Conservation (phyloP, 2,797 vertebrate genomes). For the Lithobates sylvaticus region DNA sequence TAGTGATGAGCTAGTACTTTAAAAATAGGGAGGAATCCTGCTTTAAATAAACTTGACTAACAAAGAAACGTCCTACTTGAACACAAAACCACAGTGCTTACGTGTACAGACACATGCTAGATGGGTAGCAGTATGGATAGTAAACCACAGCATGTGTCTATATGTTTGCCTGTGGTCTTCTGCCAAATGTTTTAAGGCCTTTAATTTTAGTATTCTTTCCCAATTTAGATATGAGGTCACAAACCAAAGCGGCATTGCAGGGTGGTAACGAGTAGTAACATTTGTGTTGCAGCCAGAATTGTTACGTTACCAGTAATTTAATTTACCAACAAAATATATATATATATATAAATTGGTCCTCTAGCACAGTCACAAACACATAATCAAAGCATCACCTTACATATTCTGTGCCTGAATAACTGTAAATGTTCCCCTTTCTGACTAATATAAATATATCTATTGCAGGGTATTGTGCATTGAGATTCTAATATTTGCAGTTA, state of each 20-base stretch:
- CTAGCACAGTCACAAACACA: too few species aligned
- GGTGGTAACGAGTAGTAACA: neutral
- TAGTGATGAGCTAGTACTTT: too few species aligned
- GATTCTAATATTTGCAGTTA: too few species aligned
- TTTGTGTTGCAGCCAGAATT: slow-evolving; percentile 7
- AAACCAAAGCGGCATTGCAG: slow-evolving; percentile 33
- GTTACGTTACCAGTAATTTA: neutral
- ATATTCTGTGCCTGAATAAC: neutral
- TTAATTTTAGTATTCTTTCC: slow-evolving; percentile 47
- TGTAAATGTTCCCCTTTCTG: neutral
- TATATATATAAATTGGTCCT: too few species aligned
- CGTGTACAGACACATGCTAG: slow-evolving; percentile 1
- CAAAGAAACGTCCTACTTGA: neutral
- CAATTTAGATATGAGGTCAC: slow-evolving; percentile 35
- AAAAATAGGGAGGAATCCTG: neutral
- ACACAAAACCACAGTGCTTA: slow-evolving; percentile 3
- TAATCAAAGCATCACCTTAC: neutral
- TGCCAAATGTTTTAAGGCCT: slow-evolving; percentile 40
- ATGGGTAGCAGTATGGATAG: slow-evolving; percentile 16
- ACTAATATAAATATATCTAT: too few species aligned
- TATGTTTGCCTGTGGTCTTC: slow-evolving; percentile 23
- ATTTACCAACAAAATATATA: neutral
- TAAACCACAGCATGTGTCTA: slow-evolving; percentile 42
- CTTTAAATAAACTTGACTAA: neutral
- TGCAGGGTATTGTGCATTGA: too few species aligned